Evolutionary conservation across 2,888 invertebrate species (phyloP), one percentile per base, ranked within the genome.

Genomic region (Prosopocoilus inquinatus): DNA sequence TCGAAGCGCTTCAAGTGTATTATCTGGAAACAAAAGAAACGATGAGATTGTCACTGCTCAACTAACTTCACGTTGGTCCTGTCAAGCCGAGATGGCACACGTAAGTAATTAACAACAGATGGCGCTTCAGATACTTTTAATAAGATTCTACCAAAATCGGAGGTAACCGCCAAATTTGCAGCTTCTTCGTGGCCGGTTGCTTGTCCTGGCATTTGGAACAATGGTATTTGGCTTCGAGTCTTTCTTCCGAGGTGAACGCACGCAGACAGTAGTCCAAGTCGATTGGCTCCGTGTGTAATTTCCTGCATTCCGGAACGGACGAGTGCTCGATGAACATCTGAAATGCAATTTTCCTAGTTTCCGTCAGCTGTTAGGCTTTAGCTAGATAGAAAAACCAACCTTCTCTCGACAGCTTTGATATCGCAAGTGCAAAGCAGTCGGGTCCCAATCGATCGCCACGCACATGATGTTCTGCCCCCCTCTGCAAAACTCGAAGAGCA

Each of bases 391-490:
- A 3, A 11, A 13, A n/a, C 48, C 20, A 58, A 74, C 73, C 64
- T 75, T 75, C 53, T 77, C 77, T 38, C 77, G 63, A 47, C 68
- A 70, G 59, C 72, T 74, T 57, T 77, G 76, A 57, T 75, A 95
- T 36, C 94, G 84, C 66, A 96, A 83, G 79, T 96, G 95, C 66
- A 95, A 80, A 44, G 95, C 94, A 0, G 94, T 94, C 57, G 94
- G 94, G 77, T 96, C 94, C 95, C 96, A 96, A 80, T 96, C 95
- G 59, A 96, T 88, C 60, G 94, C 93, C 62, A 95, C 81, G 71
- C 83, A 77, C 67, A 81, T 71, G 13, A 63, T 65, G 41, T 65
- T 65, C 9, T 68, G 64, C 3, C 60, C 61, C 3, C 55, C 49
- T 39, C 64, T 64, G 56, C 71, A 76, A 35, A 69, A 64, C 36